Base-by-base conservation (phyloP, 2,113 vertebrate genomes). In the Arvicanthis niloticus region DNA sequence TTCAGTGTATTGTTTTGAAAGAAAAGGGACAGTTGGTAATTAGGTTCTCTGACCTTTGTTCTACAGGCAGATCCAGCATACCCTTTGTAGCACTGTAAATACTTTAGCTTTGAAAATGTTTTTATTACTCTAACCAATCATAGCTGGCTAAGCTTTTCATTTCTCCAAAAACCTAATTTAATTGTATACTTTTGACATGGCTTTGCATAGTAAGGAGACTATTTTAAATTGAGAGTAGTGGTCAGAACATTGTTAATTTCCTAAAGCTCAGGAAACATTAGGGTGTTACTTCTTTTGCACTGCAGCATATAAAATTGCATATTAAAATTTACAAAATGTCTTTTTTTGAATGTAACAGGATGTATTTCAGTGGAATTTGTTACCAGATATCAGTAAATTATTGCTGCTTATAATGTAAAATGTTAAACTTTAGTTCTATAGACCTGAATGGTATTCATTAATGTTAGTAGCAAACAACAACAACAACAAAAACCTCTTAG, bases 181-280 rank as follows among this genome's bases (percentile, higher is more conserved):
- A 98, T 72, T 98, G 95, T 98, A 94, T 94, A 97, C 97, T 98
- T 98, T 98, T 97, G 96, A 97, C 85, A 97, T 97, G 95, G 94
- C 45, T 97, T 98, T 88, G n/a, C 97, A 73, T 98, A 86, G 78
- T 76, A 95, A 88, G 93, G 45, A 97, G 51, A 97, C 87, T 98
- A 97, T 98, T 98, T 98, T 98, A 97, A 97, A 95, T 97, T 86
- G 37, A 97, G 86, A 88, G 72, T 96, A n/a, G 85, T 91, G 97
- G 96, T 97, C 56, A 96, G 94, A 96, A 95, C 96, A 97, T 97
- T 97, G 97, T 97, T 97, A 88, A 98, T 98, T 98, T 98, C 97
- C 96, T 98, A 98, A 98, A 98, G 97, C 99, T 99, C 98, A 98
- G 98, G 98, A 98, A 98, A 98, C 84, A 90, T 96, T 97, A 96